A percentile compares a stretch with the other conserved stretches of the same genome.
Conservation (phyloP, 1,140 invertebrate species). For the Brachionus angularis region DNA sequence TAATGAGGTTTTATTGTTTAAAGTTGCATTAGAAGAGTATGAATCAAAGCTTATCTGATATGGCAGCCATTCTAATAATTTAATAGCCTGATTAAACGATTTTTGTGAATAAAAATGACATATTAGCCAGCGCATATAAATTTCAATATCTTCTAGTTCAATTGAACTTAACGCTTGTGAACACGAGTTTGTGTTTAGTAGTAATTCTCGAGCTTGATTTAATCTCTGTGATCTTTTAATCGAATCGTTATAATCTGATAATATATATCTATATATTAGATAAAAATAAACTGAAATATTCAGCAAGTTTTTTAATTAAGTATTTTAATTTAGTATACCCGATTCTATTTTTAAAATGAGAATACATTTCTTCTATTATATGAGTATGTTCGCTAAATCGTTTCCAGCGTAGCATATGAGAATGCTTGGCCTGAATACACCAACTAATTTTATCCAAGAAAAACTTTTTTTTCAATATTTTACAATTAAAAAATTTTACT, state of each 20-base stretch:
- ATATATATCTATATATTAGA: no score
- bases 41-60: conserved; percentile 31
- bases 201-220: conserved; percentile 48
- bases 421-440: conserved; percentile 53
- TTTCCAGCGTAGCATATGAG: conserved; percentile 55
- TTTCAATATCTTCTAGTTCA: conserved; percentile 53
- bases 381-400: conserved; percentile 54
- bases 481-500: background rate
- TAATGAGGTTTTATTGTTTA: no score
- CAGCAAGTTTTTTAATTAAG: no score
- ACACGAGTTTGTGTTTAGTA: conserved; percentile 48
- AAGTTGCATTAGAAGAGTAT: conserved; percentile 14
- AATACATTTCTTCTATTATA: conserved; percentile 53
- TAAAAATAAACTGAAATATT: no score
- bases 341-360: conserved; percentile 51
- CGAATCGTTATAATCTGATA: conserved; percentile 55
- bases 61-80: conserved; percentile 47
- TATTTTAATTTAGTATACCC: no score
- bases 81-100: conserved; percentile 53
- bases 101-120: conserved; percentile 54
- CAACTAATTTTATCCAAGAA: conserved; percentile 50
- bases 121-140: conserved; percentile 55
- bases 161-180: conserved; percentile 45
- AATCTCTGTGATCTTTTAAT: conserved; percentile 52
- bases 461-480: no score